Percentiles rank a stretch among this genome's conserved stretches.
Conservation (phyloP, 2,113 vertebrate species). For the Channa maculata region DNA sequence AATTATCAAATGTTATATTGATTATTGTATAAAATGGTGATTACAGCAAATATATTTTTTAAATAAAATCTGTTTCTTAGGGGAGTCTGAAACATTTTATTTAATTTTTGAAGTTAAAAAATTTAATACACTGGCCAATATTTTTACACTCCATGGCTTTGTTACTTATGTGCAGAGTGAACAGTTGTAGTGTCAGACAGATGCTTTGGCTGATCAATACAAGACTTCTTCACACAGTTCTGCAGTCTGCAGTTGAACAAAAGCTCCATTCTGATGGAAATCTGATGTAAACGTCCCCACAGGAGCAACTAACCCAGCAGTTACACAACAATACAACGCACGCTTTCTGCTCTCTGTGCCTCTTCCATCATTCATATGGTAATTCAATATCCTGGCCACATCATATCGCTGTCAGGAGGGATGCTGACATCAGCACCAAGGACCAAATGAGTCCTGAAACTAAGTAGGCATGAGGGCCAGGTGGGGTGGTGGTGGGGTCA, state of each 20-base stretch:
- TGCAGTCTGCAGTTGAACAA: conserved; percentile 31
- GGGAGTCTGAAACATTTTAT: no score
- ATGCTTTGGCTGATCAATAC: conserved; percentile 43
- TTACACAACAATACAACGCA: conserved; percentile 53
- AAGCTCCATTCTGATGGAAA: conserved; percentile 68
- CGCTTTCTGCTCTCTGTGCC: conserved; percentile 24
- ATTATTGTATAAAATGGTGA: no score
- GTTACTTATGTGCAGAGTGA: no score
- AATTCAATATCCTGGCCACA: conserved; percentile 52
- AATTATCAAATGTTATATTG: no score
- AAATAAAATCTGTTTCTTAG: no score
- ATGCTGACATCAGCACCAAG: conserved; percentile 55
- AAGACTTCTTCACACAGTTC: conserved; percentile 24
- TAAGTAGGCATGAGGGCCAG: not conserved
- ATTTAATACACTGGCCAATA: no score
- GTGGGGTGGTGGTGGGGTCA: not conserved
- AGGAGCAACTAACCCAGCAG: conserved; percentile 51
- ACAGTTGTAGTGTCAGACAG: conserved; percentile 6
- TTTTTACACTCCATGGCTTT: no score
- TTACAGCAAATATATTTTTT: no score
- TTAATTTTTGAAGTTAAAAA: no score
- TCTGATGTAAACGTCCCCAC: conserved; percentile 63
- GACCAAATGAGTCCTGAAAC: conserved; percentile 20
- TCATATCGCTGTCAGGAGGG: conserved; percentile 54
- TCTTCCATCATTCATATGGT: conserved; percentile 64